Conservation (phyloP, 2,797 vertebrate genomes). For the Crypturellus tataupa region DNA sequence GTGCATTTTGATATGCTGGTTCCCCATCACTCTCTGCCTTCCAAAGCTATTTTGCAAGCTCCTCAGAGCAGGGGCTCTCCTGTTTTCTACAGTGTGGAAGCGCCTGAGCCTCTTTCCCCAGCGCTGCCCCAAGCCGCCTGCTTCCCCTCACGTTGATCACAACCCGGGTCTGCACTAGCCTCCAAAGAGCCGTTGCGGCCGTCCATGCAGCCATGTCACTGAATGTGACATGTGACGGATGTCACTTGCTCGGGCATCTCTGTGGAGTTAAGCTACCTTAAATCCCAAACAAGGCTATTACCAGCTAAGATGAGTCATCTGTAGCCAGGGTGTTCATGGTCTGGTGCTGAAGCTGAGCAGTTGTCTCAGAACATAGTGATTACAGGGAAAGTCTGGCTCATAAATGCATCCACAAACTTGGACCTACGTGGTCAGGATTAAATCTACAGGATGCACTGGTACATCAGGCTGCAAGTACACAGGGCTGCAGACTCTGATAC, state of each 20-base stretch:
- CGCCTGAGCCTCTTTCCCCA: background rate
- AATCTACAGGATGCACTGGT: background rate
- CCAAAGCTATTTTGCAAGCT: background rate
- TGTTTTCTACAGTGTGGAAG: rapidly evolving
- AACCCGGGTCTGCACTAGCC: background rate
- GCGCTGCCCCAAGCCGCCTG: background rate
- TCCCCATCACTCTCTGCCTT: background rate
- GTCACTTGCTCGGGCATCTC: background rate
- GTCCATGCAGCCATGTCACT: background rate
- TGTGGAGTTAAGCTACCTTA: background rate
- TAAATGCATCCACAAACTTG: too few relatives aligned
- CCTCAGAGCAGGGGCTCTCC: background rate
- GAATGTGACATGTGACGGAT: background rate
- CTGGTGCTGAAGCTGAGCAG: too few relatives aligned
- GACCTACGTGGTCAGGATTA: background rate
- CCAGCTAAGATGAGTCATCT: too few relatives aligned
- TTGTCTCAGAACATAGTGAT: too few relatives aligned
- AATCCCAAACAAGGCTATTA: background rate
- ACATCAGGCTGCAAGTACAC: background rate
- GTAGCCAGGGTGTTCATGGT: too few relatives aligned
- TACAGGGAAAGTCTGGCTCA: too few relatives aligned
- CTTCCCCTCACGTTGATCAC: background rate
- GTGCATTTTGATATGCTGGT: rapidly evolving
- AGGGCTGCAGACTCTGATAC: background rate
- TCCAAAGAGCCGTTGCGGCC: background rate